These are phyloP conservation scores for Sciurus niger DNA, from an alignment of 2,113 vertebrate species.

Conservation along the genomic window DNA sequence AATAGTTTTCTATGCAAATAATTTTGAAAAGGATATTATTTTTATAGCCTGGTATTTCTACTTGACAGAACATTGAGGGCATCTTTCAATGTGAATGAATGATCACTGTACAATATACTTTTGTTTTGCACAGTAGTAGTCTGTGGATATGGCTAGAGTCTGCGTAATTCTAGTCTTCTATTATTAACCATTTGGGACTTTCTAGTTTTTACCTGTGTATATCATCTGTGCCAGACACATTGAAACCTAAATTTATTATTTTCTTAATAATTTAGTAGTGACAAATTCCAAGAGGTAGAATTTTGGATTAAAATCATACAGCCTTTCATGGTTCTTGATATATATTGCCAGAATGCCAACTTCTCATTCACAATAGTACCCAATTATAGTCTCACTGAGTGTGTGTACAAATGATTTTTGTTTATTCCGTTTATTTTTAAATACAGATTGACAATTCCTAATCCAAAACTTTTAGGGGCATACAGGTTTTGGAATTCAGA, in stretches of 20 bases:
- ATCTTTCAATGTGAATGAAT: neutral
- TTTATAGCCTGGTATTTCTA: neutral
- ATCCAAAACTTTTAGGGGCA: neutral
- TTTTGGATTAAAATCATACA: neutral
- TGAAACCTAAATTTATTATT: neutral
- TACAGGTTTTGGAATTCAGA: neutral
- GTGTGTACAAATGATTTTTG: neutral
- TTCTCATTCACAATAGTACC: neutral
- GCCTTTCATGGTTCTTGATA: neutral
- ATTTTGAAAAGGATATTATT: conserved; percentile 40
- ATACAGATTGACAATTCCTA: neutral
- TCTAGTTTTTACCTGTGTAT: neutral
- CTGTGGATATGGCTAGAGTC: neutral
- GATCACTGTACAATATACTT: neutral
- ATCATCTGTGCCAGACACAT: neutral
- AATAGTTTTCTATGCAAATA: neutral
- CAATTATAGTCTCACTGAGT: neutral
- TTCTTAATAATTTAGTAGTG: conserved; percentile 12
- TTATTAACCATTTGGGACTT: neutral
- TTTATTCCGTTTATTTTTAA: neutral
- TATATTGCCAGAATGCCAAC: neutral
- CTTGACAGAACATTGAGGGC: neutral
- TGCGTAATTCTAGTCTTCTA: neutral
- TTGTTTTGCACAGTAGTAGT: neutral
- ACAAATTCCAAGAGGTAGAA: neutral